A percentile compares a stretch with the other conserved stretches of the same genome.
Conservation (phyloP, 2,888 invertebrate genomes). For the Blastobasis lacticolella region DNA sequence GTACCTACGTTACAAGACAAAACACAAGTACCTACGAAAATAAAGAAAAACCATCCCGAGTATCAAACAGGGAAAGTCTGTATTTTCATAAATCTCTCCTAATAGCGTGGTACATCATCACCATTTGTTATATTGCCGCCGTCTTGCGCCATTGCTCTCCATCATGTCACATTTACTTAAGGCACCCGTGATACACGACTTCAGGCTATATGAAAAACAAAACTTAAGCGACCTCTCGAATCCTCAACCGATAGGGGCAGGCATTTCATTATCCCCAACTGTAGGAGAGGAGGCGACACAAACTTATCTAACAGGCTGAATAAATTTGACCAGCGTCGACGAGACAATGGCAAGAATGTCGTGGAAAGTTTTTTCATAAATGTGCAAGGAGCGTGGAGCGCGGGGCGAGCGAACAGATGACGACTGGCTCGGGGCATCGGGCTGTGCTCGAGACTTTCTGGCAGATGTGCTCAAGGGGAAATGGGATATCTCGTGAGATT, state of each 20-base stretch:
- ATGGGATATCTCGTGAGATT: constrained; percentile 56
- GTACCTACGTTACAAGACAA: no score
- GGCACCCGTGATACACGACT: no score
- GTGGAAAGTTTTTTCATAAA: constrained; percentile 70
- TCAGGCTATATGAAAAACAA: no score
- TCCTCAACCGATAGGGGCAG: neutral
- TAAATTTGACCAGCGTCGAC: constrained; percentile 34
- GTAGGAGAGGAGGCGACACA: constrained; percentile 10
- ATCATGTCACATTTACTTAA: no score
- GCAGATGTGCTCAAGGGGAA: constrained; percentile 66
- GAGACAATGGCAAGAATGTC: constrained; percentile 58
- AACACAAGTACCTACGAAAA: no score
- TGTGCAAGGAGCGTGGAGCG: constrained; percentile 43
- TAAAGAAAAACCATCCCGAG: no score
- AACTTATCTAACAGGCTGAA: constrained; percentile 26
- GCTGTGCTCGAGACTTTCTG: constrained; percentile 48
- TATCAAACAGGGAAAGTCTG: no score
- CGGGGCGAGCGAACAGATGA: constrained; percentile 55
- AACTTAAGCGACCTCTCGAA: no score
- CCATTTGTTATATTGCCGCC: no score
- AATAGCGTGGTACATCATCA: no score
- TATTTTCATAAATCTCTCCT: no score
- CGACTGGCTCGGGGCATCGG: constrained; percentile 53
- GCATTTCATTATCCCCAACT: constrained; percentile 7
- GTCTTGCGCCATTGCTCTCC: no score